A percentile compares a stretch with the other conserved stretches of the same genome.
These are phyloP conservation scores for Bugulina stolonifera DNA, from an alignment of 2,888 invertebrate genomes.

Conservation along the genomic window DNA sequence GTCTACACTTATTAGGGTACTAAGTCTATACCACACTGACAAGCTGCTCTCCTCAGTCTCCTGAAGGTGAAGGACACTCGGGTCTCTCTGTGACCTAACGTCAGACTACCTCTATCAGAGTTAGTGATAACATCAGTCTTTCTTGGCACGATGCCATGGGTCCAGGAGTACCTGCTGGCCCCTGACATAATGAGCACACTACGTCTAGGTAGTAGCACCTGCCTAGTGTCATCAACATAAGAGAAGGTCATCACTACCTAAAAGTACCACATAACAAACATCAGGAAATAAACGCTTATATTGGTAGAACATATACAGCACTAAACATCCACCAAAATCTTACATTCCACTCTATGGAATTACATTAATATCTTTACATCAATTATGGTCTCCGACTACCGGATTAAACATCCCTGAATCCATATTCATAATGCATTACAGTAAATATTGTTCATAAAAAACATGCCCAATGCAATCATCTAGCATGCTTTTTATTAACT, in stretches of 20 bases:
- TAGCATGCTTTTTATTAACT: no score
- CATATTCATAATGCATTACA: no score
- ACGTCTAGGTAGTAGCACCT: slow-evolving; percentile 63
- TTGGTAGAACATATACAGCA: no score
- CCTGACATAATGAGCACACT: slow-evolving; percentile 75
- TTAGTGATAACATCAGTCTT: slow-evolving; percentile 67
- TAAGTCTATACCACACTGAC: slow-evolving; percentile 47
- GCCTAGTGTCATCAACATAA: slow-evolving; percentile 60
- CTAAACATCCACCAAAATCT: no score
- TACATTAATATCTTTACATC: no score
- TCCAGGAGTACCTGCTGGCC: slow-evolving; percentile 62
- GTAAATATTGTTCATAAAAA: no score
- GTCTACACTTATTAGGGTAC: no score
- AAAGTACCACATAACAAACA: background rate
- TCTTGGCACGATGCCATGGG: slow-evolving; percentile 68
- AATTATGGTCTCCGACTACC: no score
- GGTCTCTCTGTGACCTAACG: slow-evolving; percentile 45
- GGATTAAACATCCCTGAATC: no score
- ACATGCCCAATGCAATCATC: no score
- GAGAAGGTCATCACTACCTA: slow-evolving; percentile 78
- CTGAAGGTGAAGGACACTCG: slow-evolving; percentile 84
- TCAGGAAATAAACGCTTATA: no score
- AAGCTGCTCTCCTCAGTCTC: slow-evolving; percentile 46
- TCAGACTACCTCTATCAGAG: slow-evolving; percentile 54
- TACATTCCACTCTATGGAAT: no score